Evolutionary conservation across 64 coral and sea anemone genomes (phyloP).

Genomic region (Stichodactyla helianthus): DNA sequence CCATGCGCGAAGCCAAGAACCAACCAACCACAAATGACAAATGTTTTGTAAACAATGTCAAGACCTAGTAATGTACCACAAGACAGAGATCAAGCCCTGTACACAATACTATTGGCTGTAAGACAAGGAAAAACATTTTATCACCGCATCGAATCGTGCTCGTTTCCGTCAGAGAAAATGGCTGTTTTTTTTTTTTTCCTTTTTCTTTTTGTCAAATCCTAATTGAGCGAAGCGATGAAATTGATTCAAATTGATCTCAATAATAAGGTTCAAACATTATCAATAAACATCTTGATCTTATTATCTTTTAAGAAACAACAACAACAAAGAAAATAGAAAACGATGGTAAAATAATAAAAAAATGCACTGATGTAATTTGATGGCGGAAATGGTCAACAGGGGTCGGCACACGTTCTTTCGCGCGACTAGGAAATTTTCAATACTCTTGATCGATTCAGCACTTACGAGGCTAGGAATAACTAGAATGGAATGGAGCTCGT

Average conservation of each 20-base stretch:
- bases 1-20: background rate
- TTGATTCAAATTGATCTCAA: constrained; percentile 5
- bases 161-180: background rate
- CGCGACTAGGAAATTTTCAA: background rate
- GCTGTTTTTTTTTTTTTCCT: background rate
- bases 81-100: background rate
- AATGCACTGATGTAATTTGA: background rate
- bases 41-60: constrained; percentile 17
- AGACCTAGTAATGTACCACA: background rate
- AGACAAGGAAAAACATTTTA: background rate
- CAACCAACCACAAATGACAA: background rate
- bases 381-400: background rate
- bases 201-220: background rate
- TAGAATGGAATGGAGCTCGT: background rate
- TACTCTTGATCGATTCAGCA: background rate
- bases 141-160: background rate
- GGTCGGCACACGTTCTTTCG: constrained; percentile 1
- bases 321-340: background rate
- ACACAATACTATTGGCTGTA: background rate
- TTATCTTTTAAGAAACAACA: background rate
- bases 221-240: background rate
- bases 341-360: background rate
- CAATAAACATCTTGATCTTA: background rate
- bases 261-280: background rate
- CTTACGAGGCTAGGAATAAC: background rate